These are phyloP conservation scores for Ellobius talpinus DNA, from an alignment of 2,113 vertebrate genomes.

Conservation along the genomic window DNA sequence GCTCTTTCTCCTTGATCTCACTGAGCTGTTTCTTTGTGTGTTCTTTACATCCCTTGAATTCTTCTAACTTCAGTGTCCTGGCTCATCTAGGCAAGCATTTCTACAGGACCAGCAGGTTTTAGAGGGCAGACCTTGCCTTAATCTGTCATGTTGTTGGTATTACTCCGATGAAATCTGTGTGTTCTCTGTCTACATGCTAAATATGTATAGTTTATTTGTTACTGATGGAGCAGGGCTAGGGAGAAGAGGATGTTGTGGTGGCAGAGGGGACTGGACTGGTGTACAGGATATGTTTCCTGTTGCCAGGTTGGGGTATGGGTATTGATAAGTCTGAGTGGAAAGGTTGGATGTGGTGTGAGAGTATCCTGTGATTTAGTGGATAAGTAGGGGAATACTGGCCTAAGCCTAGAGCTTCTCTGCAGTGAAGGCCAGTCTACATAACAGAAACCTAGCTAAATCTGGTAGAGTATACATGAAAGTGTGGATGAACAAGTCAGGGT, in stretches of 20 bases:
- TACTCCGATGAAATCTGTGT: no score
- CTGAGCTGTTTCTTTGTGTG: no score
- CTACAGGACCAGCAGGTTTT: no score
- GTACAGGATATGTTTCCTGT: background rate
- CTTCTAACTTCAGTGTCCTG: no score
- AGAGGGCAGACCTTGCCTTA: no score
- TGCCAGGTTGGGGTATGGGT: background rate
- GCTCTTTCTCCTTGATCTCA: background rate
- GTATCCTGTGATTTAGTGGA: background rate
- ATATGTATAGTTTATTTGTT: background rate
- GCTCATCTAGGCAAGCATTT: no score
- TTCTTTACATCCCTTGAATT: no score
- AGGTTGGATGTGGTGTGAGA: no score
- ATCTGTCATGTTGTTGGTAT: no score
- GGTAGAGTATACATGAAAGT: background rate
- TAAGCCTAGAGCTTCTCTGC: background rate
- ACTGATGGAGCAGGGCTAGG: background rate
- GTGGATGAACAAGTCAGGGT: background rate
- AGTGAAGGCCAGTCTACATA: background rate
- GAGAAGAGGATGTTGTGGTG: background rate
- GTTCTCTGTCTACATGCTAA: background rate
- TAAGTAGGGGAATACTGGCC: background rate
- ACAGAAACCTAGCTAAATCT: background rate
- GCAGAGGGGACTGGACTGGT: background rate
- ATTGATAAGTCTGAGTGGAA: no score